phyloP scores from a whole-genome alignment of 2,113 vertebrate genomes.

The Sebastes fasciatus region DNA sequence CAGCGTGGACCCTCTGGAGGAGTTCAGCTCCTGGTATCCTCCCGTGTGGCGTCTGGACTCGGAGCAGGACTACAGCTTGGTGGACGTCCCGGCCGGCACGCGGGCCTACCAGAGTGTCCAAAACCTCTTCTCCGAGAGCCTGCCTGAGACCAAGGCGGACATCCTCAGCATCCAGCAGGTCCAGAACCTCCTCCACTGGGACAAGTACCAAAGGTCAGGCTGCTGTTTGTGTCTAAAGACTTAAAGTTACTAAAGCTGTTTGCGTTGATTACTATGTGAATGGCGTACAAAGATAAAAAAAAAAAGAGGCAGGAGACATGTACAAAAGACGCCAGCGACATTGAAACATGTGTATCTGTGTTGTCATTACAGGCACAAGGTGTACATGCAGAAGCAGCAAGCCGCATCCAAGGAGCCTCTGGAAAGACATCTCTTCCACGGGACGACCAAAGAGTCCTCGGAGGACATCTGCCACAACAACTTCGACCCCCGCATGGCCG shows the following conservation, averaged over 20 bases:
- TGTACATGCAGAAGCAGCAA: slow-evolving; percentile 53
- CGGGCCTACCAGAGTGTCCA: slow-evolving; percentile 37
- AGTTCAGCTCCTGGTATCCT: slow-evolving; percentile 75
- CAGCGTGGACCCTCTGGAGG: slow-evolving; percentile 65
- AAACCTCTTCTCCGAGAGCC: slow-evolving; percentile 53
- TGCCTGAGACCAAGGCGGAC: slow-evolving; percentile 61
- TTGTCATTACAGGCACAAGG: slow-evolving; percentile 61
- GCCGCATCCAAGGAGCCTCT: background rate
- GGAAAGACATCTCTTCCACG: slow-evolving; percentile 78
- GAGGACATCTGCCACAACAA: slow-evolving; percentile 72
- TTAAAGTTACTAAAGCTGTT: background rate
- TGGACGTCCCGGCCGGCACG: slow-evolving; percentile 52
- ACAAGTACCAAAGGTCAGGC: slow-evolving; percentile 76
- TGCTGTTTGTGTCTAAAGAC: background rate
- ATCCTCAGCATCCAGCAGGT: slow-evolving; percentile 71
- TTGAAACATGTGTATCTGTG: background rate
- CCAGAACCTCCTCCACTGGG: slow-evolving; percentile 79
- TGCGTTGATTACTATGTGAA: background rate
- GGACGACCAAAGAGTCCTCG: slow-evolving; percentile 43
- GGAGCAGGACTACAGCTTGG: slow-evolving; percentile 52
- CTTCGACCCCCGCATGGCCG: slow-evolving; percentile 75
- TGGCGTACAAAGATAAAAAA: background rate
- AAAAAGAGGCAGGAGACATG: too few species aligned
- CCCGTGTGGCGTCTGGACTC: slow-evolving; percentile 58
- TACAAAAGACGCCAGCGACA: background rate